phyloP scores from a whole-genome alignment of 2,888 invertebrate genomes.

The Lutraria lutraria region DNA sequence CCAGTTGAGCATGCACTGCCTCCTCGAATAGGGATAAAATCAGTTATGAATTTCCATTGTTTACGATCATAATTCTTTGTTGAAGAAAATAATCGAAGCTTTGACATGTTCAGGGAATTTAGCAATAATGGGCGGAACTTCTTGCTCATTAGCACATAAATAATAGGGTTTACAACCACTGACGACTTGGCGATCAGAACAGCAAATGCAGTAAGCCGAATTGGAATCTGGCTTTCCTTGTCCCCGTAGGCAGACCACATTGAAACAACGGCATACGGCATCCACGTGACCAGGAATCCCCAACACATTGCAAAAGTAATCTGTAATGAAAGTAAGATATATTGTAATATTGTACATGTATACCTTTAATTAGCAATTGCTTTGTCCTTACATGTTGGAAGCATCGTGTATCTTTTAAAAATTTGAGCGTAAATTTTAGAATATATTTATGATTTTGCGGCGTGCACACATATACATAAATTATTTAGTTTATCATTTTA shows the following conservation, averaged over 20 bases:
- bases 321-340: conserved; percentile 56
- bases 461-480: no score
- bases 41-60: neutral
- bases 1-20: neutral
- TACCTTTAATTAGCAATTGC: no score
- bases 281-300: conserved; percentile 76
- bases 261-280: conserved; percentile 76
- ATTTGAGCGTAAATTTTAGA: no score
- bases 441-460: no score
- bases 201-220: conserved; percentile 59
- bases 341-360: no score
- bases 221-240: conserved; percentile 45
- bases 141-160: conserved; percentile 72
- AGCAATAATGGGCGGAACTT: conserved; percentile 66
- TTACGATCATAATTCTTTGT: neutral
- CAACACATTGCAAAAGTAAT: conserved; percentile 77
- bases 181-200: conserved; percentile 70
- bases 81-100: neutral
- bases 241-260: conserved; percentile 75
- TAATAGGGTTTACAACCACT: conserved; percentile 67
- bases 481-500: no score
- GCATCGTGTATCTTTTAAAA: no score
- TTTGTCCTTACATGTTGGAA: no score
- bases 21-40: neutral
- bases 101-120: conserved; percentile 22